A percentile compares a stretch with the other conserved stretches of the same genome.
Evolutionary conservation across 2,797 vertebrate genomes (phyloP).

Genomic region (Natrix natrix): DNA sequence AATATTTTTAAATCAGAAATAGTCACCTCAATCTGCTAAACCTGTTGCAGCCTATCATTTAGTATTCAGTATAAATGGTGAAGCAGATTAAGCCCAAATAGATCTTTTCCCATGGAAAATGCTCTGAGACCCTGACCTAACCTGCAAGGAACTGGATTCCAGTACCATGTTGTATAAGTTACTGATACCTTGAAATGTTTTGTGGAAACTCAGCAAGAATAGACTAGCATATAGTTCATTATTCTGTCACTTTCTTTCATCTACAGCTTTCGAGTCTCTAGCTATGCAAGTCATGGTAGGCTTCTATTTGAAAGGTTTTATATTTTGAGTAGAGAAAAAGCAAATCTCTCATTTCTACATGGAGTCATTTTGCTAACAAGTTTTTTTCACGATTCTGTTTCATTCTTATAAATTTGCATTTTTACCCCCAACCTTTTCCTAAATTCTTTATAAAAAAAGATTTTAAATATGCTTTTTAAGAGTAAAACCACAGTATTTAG

Average conservation of each 20-base stretch:
- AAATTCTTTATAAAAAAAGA: background rate
- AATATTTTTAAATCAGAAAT: background rate
- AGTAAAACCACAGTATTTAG: background rate
- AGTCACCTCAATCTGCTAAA: background rate
- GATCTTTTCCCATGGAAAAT: accelerated
- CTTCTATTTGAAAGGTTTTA: background rate
- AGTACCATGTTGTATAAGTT: conserved; percentile 46
- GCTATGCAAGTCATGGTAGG: background rate
- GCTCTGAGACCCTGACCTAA: conserved; percentile 28
- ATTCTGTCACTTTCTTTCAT: background rate
- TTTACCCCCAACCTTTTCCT: background rate
- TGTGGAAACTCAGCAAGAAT: conserved; percentile 46
- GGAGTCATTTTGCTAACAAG: background rate
- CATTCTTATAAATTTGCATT: background rate
- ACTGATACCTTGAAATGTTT: conserved; percentile 19
- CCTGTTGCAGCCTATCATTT: background rate
- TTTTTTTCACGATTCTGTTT: background rate
- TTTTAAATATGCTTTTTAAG: background rate
- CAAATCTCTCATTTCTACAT: background rate
- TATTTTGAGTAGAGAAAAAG: background rate
- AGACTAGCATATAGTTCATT: conserved; percentile 28
- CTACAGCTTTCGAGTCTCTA: background rate
- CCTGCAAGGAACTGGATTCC: conserved; percentile 27
- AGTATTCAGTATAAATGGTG: background rate
- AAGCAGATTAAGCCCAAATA: background rate